Base-by-base conservation (phyloP, 2,888 invertebrate species). In the Tinea trinotella region DNA sequence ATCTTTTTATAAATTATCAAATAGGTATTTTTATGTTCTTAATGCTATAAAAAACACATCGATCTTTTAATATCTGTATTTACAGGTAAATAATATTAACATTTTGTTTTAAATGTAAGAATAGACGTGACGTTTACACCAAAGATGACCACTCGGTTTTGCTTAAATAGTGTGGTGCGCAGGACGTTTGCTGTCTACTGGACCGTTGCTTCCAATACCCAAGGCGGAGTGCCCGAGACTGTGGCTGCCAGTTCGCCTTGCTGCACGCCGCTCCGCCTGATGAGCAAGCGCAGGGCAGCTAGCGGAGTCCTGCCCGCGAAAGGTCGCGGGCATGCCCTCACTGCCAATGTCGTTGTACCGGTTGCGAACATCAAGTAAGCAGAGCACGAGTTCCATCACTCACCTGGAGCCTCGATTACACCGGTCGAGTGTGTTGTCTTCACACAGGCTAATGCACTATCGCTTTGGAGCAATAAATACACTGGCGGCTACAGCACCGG, bases 191-290 rank as follows among this genome's bases (percentile, higher is more conserved):
- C 91, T 94, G 94, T 80, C 88, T 93, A 64, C 92, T 94, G 90
- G 93, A 94, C 86, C 92, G 92, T 87, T 95, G 94, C 90, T 94
- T 94, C 90, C 92, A 92, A 87, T 93, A 92, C 82, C 92, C 93
- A 64, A 89, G 93, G 68, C 90, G 92, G 75, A 88, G 90, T 76
- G 89, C 91, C 63, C 91, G 94, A 75, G 95, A 95, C 82, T 95
- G 95, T 79, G 94, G 94, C 85, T 95, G 95, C 88, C 94, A 95
- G 85, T 95, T 95, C 87, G 94, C 94, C 70, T 89, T 95, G 73
- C 91, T 95, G 73, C 95, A 95, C 87, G 92, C 94, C 74, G 95
- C 91, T 66, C 92, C 91, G 73, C 91, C 90, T 80, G 89, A 86
- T 56, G 71, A 71, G 54, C 50, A 64, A 69, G 64, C 63, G 76